Conservation (phyloP, 2,888 invertebrate genomes). For the Idaea straminata region DNA sequence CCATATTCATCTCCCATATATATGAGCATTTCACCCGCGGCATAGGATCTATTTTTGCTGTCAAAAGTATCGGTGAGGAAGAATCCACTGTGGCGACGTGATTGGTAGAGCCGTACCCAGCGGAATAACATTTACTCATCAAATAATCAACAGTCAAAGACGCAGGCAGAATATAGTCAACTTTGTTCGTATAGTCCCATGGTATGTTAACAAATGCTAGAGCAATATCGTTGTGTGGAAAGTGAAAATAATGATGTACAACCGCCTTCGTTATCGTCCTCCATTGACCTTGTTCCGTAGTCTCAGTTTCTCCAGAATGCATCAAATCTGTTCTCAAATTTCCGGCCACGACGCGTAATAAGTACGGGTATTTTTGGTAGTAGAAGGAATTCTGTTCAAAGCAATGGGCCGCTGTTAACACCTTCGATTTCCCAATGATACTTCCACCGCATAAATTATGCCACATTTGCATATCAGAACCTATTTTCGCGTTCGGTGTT, state of each 20-base stretch:
- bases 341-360: conserved; percentile 51
- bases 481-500: conserved; percentile 28
- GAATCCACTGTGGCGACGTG: conserved; percentile 10
- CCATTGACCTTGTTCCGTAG: conserved; percentile 33
- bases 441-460: conserved; percentile 57
- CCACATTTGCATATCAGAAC: conserved; percentile 35
- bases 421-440: conserved; percentile 44
- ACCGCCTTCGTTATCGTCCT: conserved; percentile 27
- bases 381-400: conserved; percentile 53
- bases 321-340: conserved; percentile 33
- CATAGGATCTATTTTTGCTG: conserved; percentile 42
- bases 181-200: conserved; percentile 37
- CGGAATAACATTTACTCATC: conserved; percentile 35
- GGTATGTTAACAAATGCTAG: conserved; percentile 32
- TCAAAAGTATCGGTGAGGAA: conserved; percentile 38
- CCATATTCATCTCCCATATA: conserved; percentile 59
- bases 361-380: conserved; percentile 31
- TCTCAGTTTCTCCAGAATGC: conserved; percentile 38
- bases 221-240: conserved; percentile 52
- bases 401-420: conserved; percentile 63
- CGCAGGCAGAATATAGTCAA: conserved; percentile 37
- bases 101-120: conserved; percentile 49
- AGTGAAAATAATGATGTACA: conserved; percentile 34
- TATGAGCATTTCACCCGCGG: conserved; percentile 39
- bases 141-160: conserved; percentile 36